Base-by-base conservation (phyloP, 2,888 invertebrate genomes). In the Cylloceria caligata region DNA sequence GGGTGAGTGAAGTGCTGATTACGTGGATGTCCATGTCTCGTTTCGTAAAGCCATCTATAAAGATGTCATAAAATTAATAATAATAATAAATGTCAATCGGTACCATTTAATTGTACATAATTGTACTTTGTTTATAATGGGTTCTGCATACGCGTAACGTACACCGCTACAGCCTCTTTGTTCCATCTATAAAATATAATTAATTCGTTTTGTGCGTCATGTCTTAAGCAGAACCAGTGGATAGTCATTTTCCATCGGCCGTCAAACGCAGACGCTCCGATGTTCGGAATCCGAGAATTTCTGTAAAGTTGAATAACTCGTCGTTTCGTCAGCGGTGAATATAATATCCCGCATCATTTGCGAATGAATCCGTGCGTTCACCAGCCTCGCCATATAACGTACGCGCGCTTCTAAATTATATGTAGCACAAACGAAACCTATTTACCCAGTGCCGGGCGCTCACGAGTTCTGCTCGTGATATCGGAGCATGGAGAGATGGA, bases 131-230 rank as follows among this genome's bases (percentile, higher is more conserved):
- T n/a, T n/a, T 24, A 49, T 39, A 39, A 73, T 52, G 39, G 36
- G 11, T 52, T 24, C 5, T 0, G 2, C n/a, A 55, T 9, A 2
- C 0, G 27, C 27, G 11, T 24, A 55, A 13, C 24, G 27, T 27
- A 27, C 2, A 55, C 27, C 3, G 9, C 13, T 16, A 42, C 19
- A 69, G 9, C 19, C 19, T 69, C 39, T 36, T 47, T 39, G 64
- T 49, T 57, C n/a, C n/a, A n/a, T 55, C 64, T 7, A 71, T 71
- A 30, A 68, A 79, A 73, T 68, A 52, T 73, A 79, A 79, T 73
- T 73, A 57, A 72, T 72, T 47, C 72, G 27, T 55, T 42, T 65
- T 74, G 30, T 57, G 19, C 52, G 34, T 60, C 60, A 30, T 30
- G 67, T 75, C 67, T 68, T 52, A 45, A 68, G 67, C 73, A 79